Base-by-base conservation (phyloP, 1,140 invertebrate genomes). In the Orius insidiosus region DNA sequence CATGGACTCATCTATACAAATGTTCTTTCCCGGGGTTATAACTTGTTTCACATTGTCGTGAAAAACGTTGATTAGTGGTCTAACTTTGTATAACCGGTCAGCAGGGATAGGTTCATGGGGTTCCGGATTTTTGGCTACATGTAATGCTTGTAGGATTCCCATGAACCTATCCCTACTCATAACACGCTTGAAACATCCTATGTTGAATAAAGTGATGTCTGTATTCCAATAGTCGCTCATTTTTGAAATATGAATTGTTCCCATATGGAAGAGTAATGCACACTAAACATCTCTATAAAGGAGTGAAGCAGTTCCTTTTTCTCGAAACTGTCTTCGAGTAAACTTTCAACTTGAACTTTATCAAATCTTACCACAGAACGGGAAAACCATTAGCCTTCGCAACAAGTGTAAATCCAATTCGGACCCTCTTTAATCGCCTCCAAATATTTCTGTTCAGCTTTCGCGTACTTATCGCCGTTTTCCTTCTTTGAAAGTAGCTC, bases 1-100 rank as follows among this genome's bases (percentile, higher is more conserved):
- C 55, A 56, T 54, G 1, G 52, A 50, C 36, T 59, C 55, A 48
- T 57, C 54, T 35, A 56, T 11, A 9, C 19, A 51, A 8, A 60
- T 35, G 11, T 57, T 33, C 50, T 49, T 49, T 9, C 44, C 35
- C 13, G 54, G 53, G 13, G 46, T 50, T n/a, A 42, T 24, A 2
- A 15, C 19, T 13, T 35, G 3, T 9, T 43, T 30, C 40, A 48
- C 44, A 33, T 5, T 42, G 5, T 16, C 9, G 18, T 48, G 39
- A 15, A 48, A 48, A 10, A 6, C 4, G 39, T 41, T 32, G 30
- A 49, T 14, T 5, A 34, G 24, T 5, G 39, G 46, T 35, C 10
- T 38, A 5, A 48, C 15, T 48, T 48, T 42, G 15, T 41, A 48
- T 10, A 48, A 35, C 2, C 13, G 11, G 11, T 41, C 15, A 8